Conservation (phyloP, 2,888 invertebrate genomes). For the Augiades crinisus region DNA sequence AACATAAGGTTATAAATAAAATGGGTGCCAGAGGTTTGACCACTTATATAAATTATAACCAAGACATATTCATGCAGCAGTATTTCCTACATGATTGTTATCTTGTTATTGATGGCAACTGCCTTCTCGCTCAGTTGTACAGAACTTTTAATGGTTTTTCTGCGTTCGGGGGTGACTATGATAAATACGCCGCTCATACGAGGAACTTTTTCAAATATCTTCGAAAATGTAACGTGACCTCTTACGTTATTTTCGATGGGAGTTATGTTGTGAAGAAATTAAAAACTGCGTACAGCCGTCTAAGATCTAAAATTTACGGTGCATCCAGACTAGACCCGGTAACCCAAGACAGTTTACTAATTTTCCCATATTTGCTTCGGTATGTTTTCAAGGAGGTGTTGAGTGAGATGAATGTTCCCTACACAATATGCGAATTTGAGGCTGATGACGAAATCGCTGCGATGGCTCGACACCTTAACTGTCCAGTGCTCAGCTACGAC, state of each 20-base stretch:
- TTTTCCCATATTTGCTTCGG: slow-evolving; percentile 89
- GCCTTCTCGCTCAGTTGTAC: slow-evolving; percentile 87
- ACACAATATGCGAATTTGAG: slow-evolving; percentile 91
- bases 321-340: slow-evolving; percentile 80
- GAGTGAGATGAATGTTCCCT: slow-evolving; percentile 82
- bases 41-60: slow-evolving; percentile 86
- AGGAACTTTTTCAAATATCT: slow-evolving; percentile 86
- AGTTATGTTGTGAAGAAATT: slow-evolving; percentile 87
- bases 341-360: slow-evolving; percentile 75
- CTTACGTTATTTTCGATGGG: slow-evolving; percentile 91
- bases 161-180: slow-evolving; percentile 93
- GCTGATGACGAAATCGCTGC: slow-evolving; percentile 95
- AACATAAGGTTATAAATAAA: slow-evolving; percentile 26
- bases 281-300: slow-evolving; percentile 82
- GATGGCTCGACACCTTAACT: slow-evolving; percentile 87
- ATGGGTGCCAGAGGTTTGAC: slow-evolving; percentile 95
- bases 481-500: slow-evolving; percentile 95
- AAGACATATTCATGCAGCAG: slow-evolving; percentile 83
- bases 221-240: slow-evolving; percentile 85
- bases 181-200: slow-evolving; percentile 85
- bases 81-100: slow-evolving; percentile 84
- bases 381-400: slow-evolving; percentile 89
- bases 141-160: slow-evolving; percentile 82
- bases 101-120: slow-evolving; percentile 91
- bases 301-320: slow-evolving; percentile 81